phyloP scores from a whole-genome alignment of 1,140 invertebrate species.

The Drosophila dunni region DNA sequence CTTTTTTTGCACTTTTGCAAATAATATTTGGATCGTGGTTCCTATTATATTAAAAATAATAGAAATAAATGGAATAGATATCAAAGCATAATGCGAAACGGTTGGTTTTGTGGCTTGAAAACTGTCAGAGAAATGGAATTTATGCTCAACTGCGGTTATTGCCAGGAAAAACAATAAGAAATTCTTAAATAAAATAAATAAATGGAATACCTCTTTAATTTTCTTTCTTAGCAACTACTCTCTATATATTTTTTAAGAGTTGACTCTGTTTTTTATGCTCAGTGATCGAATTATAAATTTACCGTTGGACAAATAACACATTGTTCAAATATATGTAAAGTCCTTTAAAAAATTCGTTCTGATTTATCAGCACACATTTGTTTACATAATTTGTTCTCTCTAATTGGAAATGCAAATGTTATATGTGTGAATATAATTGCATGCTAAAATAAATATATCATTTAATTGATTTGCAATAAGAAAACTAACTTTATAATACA shows the following conservation, averaged over 20 bases:
- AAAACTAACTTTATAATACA: conserved; percentile 8
- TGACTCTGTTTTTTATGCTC: conserved; percentile 39
- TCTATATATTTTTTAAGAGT: neutral
- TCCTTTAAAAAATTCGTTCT: conserved; percentile 3
- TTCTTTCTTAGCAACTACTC: too few relatives aligned
- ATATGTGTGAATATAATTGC: conserved; percentile 34
- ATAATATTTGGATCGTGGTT: conserved; percentile 3
- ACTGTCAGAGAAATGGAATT: conserved; percentile 69
- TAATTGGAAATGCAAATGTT: conserved; percentile 70
- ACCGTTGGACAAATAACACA: conserved; percentile 31
- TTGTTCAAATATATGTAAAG: conserved; percentile 4
- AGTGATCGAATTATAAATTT: conserved; percentile 6
- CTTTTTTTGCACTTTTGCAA: neutral
- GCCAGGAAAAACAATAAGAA: too few relatives aligned
- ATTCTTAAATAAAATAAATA: too few relatives aligned
- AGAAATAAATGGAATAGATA: neutral
- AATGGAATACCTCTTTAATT: too few relatives aligned
- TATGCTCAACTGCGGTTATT: conserved; percentile 53
- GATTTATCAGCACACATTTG: neutral
- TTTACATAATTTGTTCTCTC: conserved; percentile 6
- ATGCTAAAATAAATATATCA: conserved; percentile 55
- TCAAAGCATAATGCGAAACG: conserved; percentile 32
- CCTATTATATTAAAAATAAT: conserved; percentile 28
- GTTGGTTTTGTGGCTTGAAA: conserved; percentile 39
- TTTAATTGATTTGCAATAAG: conserved; percentile 45